Conservation (phyloP, 2,888 invertebrate genomes). For the Cosmia pyralina region DNA sequence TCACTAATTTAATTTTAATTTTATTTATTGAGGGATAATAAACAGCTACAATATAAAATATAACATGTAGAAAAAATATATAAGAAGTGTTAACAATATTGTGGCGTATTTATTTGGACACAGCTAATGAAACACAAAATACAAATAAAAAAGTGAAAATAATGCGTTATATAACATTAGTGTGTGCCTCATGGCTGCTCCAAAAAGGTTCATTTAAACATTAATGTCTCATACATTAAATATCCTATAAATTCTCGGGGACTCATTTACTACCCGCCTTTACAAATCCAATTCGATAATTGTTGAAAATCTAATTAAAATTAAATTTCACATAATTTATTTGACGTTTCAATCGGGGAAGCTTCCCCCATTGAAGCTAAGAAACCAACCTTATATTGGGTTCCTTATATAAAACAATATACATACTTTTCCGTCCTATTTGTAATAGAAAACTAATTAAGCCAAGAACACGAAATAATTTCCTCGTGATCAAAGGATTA, state of each 20-base stretch:
- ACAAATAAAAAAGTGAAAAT: too few relatives aligned
- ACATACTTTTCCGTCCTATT: conserved; percentile 51
- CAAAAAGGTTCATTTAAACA: too few relatives aligned
- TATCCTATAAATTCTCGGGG: background rate
- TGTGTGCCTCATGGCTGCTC: too few relatives aligned
- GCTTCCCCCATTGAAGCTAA: conserved; percentile 6
- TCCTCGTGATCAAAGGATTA: conserved; percentile 54
- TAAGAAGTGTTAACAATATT: too few relatives aligned
- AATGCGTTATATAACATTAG: too few relatives aligned
- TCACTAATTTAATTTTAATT: too few relatives aligned
- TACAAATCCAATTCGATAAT: background rate
- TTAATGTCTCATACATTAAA: background rate
- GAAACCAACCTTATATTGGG: conserved; percentile 32
- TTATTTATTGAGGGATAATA: too few relatives aligned
- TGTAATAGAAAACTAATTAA: conserved; percentile 66
- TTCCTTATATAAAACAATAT: conserved; percentile 54
- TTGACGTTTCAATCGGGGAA: conserved; percentile 27
- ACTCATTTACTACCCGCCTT: background rate
- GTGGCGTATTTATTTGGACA: too few relatives aligned
- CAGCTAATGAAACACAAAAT: too few relatives aligned
- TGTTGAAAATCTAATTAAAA: conserved; percentile 16
- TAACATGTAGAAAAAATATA: too few relatives aligned
- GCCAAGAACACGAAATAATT: conserved; percentile 56
- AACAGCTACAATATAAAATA: too few relatives aligned
- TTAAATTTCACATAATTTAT: conserved; percentile 27